Evolutionary conservation across 2,888 invertebrate species (phyloP), one percentile per base, ranked within the genome.

Genomic region (Chaitophorus viminalis): DNA sequence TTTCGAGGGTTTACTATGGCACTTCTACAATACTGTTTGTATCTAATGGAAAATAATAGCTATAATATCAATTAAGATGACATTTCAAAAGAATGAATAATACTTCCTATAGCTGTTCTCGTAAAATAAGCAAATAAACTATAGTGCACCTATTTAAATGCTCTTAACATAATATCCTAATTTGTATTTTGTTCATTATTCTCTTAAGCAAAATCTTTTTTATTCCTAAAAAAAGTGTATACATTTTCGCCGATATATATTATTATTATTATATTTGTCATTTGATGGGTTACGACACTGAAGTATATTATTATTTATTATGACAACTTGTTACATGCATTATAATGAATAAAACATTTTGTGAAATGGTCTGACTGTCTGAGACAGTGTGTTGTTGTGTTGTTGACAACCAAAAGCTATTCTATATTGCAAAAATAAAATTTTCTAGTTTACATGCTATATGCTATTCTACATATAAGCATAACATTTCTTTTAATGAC

Each of bases 331-430:
- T 60, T 60, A 60, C 6, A 60, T 46, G 6, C 21, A 65, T 65
- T 65, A 65, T 65, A 21, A 54, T 54, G 54, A 54, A n/a, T 52
- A 52, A 52, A 52, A 77, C 29, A 52, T 76, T 9, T 39, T 46
- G 36, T 76, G 29, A 18, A 76, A 46, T 46, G 76, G 46, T 76
- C 25, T 76, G 6, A 46, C n/a, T n/a, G n/a, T n/a, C n/a, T n/a
- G n/a, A n/a, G 76, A 46, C 29, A 76, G 46, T 52, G 52, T 52
- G 52, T 31, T 31, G 31, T 52, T 52, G 52, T 77, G 77, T 31
- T 52, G 52, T 77, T 77, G 77, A 76, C 52, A 76, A 76, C 39
- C 29, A 31, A 52, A 76, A 77, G 76, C 46, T 77, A 77, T 21
- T 77, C 46, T 11, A 1, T 31, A 21, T 29, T 9, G 52, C 14